Evolutionary conservation across 2,888 invertebrate species (phyloP), one percentile per base, ranked within the genome.

Genomic region (Agrotis exclamationis): DNA sequence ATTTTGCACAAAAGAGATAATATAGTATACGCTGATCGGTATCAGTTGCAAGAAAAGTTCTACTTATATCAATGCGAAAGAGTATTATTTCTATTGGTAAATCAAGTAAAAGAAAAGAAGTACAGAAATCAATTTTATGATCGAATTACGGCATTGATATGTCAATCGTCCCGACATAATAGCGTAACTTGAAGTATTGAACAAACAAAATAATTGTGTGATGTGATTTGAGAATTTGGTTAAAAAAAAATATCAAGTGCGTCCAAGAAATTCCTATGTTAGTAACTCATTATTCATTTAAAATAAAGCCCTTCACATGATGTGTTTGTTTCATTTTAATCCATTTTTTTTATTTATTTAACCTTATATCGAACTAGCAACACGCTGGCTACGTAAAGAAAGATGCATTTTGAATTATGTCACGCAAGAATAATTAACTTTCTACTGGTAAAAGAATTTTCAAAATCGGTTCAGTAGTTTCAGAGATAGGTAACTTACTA

Each of bases 1-100:
- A 74, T 68, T 74, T 75, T 70, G 83, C 83, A 82, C 83, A 80
- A 80, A 82, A 58, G n/a, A 71, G 7, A 58, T 48, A 63, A 24
- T 24, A 24, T 24, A 28, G 4, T 39, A 39, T 33, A 7, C 9
- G 9, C 64, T 63, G 58, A 69, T 60, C 39, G 7, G n/a, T 39
- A 51, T 69, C 33, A 47, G 50, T 48, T 28, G 22, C 33, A 24
- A 33, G 16, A 71, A 71, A 72, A 54, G 47, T 64, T 64, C 73
- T 28, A 44, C 16, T 24, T 11, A 5, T 39, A 64, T 50, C 18
- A 58, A 44, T 47, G 20, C 53, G 45, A 28, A 45, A 47, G 18
- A 45, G 5, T 18, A 22, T 66, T 28, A 24, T 59, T 24, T 56
- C 24, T 56, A 59, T 67, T 63, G 24, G 16, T 60, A 56, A 64